Percentiles rank a stretch among this genome's conserved stretches.
Conservation (phyloP, 2,797 vertebrate species). For the Protonibea diacanthus region DNA sequence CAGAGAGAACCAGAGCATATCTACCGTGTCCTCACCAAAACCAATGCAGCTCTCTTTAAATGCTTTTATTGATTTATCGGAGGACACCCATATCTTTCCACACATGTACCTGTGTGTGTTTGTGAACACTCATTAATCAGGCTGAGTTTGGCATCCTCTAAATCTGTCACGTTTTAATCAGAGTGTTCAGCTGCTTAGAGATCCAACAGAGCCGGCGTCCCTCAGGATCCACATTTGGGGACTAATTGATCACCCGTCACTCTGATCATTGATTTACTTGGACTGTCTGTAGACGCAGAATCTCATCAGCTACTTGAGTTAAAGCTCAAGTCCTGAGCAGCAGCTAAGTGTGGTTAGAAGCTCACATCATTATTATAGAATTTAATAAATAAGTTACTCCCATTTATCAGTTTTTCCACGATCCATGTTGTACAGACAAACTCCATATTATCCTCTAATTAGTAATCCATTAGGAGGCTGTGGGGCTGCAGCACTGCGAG, state of each 20-base stretch:
- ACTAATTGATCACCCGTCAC: slow-evolving; percentile 66
- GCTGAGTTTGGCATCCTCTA: slow-evolving; percentile 34
- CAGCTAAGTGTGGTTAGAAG: not conserved
- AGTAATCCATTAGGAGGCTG: slow-evolving; percentile 2
- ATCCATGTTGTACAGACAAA: not conserved
- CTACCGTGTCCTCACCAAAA: not conserved
- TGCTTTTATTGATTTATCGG: slow-evolving; percentile 20
- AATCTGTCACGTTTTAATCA: slow-evolving; percentile 71
- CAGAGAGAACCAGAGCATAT: not conserved
- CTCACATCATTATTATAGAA: slow-evolving; percentile 8
- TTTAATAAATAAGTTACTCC: not conserved
- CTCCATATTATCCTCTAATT: slow-evolving; percentile 1
- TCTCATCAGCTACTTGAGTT: slow-evolving; percentile 45
- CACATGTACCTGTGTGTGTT: slow-evolving; percentile 14
- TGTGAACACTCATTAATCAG: slow-evolving; percentile 53
- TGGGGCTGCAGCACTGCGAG: not conserved
- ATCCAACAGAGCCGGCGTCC: slow-evolving; percentile 42
- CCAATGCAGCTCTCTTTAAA: slow-evolving; percentile 13
- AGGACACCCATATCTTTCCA: slow-evolving; percentile 10
- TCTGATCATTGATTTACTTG: slow-evolving; percentile 61
- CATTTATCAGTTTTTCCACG: slow-evolving; percentile 6
- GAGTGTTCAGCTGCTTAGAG: slow-evolving; percentile 32
- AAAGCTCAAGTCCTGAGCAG: slow-evolving; percentile 15
- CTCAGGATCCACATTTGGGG: slow-evolving; percentile 44
- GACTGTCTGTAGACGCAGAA: slow-evolving; percentile 35